phyloP scores from a whole-genome alignment of 2,888 invertebrate species.

The Hyalella azteca region DNA sequence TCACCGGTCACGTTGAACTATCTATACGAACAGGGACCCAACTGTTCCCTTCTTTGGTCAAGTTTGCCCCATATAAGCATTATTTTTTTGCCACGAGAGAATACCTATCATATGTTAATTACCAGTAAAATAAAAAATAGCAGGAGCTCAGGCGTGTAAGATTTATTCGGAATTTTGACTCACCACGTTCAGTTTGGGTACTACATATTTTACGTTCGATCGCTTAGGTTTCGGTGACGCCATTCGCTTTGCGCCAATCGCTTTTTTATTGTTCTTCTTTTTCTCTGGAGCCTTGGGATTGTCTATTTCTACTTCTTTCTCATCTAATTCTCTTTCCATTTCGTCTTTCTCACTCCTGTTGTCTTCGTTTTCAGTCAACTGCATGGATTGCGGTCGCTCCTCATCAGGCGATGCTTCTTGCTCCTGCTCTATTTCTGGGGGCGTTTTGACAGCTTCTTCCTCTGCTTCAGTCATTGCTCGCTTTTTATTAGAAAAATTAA shows the following conservation, averaged over 20 bases:
- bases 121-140: too few species aligned
- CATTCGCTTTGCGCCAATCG: neutral
- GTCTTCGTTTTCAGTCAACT: neutral
- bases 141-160: too few species aligned
- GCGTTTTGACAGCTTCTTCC: neutral
- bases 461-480: conserved; percentile 12
- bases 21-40: too few species aligned
- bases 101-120: too few species aligned
- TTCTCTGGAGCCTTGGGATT: neutral
- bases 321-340: neutral
- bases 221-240: conserved; percentile 12
- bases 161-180: too few species aligned
- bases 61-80: too few species aligned
- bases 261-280: conserved; percentile 3
- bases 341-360: neutral
- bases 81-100: too few species aligned
- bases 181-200: conserved; percentile 23
- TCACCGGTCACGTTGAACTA: too few species aligned
- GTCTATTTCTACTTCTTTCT: neutral
- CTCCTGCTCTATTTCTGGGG: neutral
- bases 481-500: neutral
- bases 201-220: neutral
- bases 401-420: too few species aligned
- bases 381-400: neutral
- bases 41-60: too few species aligned